Base-by-base conservation (phyloP, 2,888 invertebrate genomes). In the Agrilus mali region DNA sequence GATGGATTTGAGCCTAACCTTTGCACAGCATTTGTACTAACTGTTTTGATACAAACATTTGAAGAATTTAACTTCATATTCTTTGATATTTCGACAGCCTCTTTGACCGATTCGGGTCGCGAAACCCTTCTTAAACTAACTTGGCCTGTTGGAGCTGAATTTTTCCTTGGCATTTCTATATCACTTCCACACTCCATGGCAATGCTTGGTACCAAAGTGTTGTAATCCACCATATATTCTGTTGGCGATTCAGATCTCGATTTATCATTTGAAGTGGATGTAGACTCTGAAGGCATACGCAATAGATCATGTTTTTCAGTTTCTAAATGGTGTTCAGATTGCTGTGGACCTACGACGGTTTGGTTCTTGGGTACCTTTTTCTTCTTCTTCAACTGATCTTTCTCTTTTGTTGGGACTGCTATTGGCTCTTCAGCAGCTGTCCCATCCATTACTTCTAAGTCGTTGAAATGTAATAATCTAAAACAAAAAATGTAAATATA, bases 1-100 rank as follows among this genome's bases (percentile, higher is more conserved):
- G 85, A 84, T 0, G 86, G 84, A 64, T 86, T 86, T 0, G 80
- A 78, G 42, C 80, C 81, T n/a, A 82, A 61, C 55, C 80, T 67
- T 54, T 77, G 78, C 1, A 81, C 80, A 0, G 78, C 79, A 45
- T 79, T 76, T 0, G 76, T 64, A 49, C 59, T 57, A 33, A 45
- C 58, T 45, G 56, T 64, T 45, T 66, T 64, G 20, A 74, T 74
- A 0, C 55, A 51, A 0, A 52, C 35, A 52, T 69, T 72, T 51
- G 27, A 27, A 10, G 27, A 10, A 27, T 70, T 72, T 1, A 63
- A 8, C 67, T 70, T 50, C 67, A 71, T 35, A 34, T 54, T 56
- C 47, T 59, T 57, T 12, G 57, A 58, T 40, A 60, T 55, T 45
- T 62, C 61, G 7, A 58, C 55, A 12, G 56, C 55, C 42, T 57